These are phyloP conservation scores for Brienomyrus brachyistius DNA, from an alignment of 2,113 vertebrate species.

Conservation along the genomic window DNA sequence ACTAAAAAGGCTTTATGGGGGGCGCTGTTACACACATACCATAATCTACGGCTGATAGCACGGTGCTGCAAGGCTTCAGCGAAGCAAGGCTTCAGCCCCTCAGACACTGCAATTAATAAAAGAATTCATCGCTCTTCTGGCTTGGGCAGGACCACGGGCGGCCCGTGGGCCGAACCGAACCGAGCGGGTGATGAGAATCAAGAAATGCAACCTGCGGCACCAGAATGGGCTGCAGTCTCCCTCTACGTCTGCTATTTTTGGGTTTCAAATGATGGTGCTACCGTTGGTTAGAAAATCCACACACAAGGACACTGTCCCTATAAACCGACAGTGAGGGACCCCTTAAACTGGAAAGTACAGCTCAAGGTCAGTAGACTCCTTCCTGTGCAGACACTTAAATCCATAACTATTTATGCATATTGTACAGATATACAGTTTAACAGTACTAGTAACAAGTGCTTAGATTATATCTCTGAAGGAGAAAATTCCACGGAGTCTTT, in stretches of 20 bases:
- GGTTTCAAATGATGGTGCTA: not conserved
- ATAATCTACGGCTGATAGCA: not conserved
- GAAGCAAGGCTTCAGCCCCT: not conserved
- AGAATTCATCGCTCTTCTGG: not conserved
- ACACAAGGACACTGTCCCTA: slow-evolving; percentile 27
- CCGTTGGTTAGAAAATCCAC: not conserved
- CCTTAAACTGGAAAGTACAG: slow-evolving; percentile 25
- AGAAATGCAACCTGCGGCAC: not conserved
- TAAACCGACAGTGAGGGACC: slow-evolving; percentile 13
- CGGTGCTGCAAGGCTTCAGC: too few relatives aligned
- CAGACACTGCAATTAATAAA: slow-evolving; percentile 4
- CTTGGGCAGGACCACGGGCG: not conserved
- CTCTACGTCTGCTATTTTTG: not conserved
- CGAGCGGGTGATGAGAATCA: not conserved
- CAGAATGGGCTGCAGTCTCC: not conserved
- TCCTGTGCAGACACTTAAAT: slow-evolving; percentile 3
- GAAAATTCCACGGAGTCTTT: slow-evolving; percentile 40
- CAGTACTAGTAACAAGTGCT: slow-evolving; percentile 33
- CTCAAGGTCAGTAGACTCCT: slow-evolving; percentile 19
- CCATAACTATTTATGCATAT: slow-evolving; percentile 38
- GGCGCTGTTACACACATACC: not conserved
- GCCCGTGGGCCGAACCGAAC: too few relatives aligned
- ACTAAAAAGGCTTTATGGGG: not conserved
- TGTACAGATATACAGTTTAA: slow-evolving; percentile 25
- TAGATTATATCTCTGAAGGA: slow-evolving; percentile 37